Evolutionary conservation across 2,113 vertebrate genomes (phyloP), one percentile per base, ranked within the genome.

Genomic region (Sitta europaea): DNA sequence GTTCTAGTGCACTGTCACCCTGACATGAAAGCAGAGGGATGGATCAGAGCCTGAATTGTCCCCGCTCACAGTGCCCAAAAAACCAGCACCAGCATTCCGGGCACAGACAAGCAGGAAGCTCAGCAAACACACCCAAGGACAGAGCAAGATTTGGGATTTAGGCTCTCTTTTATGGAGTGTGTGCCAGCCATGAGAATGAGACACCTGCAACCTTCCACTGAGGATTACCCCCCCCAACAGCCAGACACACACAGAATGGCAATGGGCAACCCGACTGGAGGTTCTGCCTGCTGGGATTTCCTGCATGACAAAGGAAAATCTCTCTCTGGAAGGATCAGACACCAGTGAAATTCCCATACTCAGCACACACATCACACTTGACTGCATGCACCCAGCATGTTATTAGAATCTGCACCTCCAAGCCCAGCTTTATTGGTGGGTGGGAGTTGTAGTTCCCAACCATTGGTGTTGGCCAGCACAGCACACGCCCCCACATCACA

Each of bases 181-280:
- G 63, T 57, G 67, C 55, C 59, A 91, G 47, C 20, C 29, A 2
- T 3, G 25, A 73, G 55, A 71, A 57, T 14, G 51, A 84, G 74
- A 71, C 57, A 63, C 74, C 62, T 65, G 28, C 40, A 68, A 7
- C 14, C 38, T 76, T 73, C 24, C 50, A 23, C 33, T 20, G 48
- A 63, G 14, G 33, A 72, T 40, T 50, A 76, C 68, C 68, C 18
- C 38, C n/a, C 28, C 3, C 5, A 7, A 22, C 21, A 73, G 54
- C 25, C 71, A 65, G 31, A 57, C 0, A 0, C 25, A 27, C 11
- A 5, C 0, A 0, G 58, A 88, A 55, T 9, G 3, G 17, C 23
- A 51, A 36, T 0, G 2, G 27, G 23, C 12, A 67, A 15, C 53
- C 23, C 5, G 2, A 22, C 8, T 2, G 22, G 42, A 42, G 42